A percentile compares a stretch with the other conserved stretches of the same genome.
Evolutionary conservation across 2,888 invertebrate species (phyloP).

Genomic region (Podotricha telesiphe): DNA sequence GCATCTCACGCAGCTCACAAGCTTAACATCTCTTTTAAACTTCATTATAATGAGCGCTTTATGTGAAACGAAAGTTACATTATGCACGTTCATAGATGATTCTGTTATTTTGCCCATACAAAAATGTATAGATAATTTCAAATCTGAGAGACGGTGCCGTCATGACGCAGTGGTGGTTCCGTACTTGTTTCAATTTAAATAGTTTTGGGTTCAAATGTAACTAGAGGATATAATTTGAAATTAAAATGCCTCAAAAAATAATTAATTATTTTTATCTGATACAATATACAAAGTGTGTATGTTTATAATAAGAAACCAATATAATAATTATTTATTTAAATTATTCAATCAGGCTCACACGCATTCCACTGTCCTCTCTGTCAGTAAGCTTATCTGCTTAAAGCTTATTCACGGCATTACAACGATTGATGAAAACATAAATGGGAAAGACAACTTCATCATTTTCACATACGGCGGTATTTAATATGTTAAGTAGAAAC

Average conservation of each 20-base stretch:
- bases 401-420: conserved; percentile 23
- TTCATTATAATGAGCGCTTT: conserved; percentile 29
- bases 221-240: too few species aligned
- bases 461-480: neutral
- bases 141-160: neutral
- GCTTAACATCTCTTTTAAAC: conserved; percentile 39
- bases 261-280: neutral
- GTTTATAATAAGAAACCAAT: neutral
- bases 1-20: conserved; percentile 37
- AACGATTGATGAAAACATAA: conserved; percentile 26
- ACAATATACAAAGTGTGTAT: neutral
- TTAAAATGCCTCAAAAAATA: too few species aligned
- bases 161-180: neutral
- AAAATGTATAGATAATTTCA: neutral
- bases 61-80: conserved; percentile 24
- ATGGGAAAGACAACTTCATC: conserved; percentile 18
- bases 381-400: conserved; percentile 9
- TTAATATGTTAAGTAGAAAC: neutral
- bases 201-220: neutral
- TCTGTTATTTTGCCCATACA: conserved; percentile 5
- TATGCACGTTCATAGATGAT: conserved; percentile 21
- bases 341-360: neutral
- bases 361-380: conserved; percentile 6
- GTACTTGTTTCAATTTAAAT: too few species aligned
- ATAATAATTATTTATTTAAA: conserved; percentile 6